These are phyloP conservation scores for Tretioscincus oriximinensis DNA, from an alignment of 2,113 vertebrate genomes.

Conservation along the genomic window DNA sequence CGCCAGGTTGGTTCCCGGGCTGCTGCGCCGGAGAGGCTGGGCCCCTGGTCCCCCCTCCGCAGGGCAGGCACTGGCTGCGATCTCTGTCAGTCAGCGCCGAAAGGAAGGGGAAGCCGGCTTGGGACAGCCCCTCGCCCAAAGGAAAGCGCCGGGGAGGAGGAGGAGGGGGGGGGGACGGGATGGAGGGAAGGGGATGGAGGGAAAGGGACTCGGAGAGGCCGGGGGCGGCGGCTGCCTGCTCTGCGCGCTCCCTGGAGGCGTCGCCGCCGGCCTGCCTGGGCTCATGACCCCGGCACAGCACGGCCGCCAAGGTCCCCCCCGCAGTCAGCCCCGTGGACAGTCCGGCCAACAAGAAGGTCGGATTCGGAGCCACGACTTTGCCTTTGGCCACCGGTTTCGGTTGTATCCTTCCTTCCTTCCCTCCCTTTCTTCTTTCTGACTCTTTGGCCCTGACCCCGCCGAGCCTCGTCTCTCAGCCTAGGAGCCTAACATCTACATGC, in stretches of 20 bases:
- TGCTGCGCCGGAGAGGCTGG: slow-evolving; percentile 34
- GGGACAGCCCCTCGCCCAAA: slow-evolving; percentile 33
- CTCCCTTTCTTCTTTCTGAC: too few relatives aligned
- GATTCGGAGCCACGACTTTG: background rate
- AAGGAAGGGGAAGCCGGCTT: slow-evolving; percentile 38
- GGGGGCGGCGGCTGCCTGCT: too few relatives aligned
- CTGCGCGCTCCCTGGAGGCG: background rate
- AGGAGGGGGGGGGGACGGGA: background rate
- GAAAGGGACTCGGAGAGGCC: background rate
- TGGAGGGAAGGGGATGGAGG: background rate
- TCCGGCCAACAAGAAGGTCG: too few relatives aligned
- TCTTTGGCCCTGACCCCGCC: too few relatives aligned
- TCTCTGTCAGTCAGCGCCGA: slow-evolving; percentile 35
- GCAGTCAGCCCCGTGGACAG: background rate
- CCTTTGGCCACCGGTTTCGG: too few relatives aligned
- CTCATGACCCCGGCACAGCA: background rate
- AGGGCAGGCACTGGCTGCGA: slow-evolving; percentile 27
- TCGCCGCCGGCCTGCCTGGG: background rate
- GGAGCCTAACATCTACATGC: too few relatives aligned
- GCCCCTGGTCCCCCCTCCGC: slow-evolving; percentile 30
- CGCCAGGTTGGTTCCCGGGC: slow-evolving; percentile 35
- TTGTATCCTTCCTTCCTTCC: too few relatives aligned
- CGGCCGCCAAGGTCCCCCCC: background rate
- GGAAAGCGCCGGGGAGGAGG: background rate
- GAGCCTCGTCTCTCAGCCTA: too few relatives aligned